phyloP scores from a whole-genome alignment of 2,113 vertebrate genomes.

The Petrocephalus zakoni region DNA sequence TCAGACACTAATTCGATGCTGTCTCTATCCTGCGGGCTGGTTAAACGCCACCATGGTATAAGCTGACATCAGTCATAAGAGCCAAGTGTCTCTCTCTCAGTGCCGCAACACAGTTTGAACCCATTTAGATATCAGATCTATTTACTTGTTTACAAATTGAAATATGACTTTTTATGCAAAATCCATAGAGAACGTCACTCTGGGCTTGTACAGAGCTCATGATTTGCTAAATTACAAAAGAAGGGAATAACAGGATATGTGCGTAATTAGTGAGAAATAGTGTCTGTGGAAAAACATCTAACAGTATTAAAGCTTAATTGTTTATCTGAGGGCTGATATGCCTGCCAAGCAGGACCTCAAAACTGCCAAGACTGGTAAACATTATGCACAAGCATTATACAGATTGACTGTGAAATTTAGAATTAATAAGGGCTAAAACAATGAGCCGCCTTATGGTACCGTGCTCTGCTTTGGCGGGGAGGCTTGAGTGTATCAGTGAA shows the following conservation, averaged over 20 bases:
- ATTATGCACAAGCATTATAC: slow-evolving; percentile 3
- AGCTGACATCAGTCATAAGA: background rate
- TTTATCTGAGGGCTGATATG: slow-evolving; percentile 11
- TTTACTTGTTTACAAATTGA: background rate
- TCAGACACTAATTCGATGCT: background rate
- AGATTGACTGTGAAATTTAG: background rate
- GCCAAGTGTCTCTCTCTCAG: background rate
- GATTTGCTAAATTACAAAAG: slow-evolving; percentile 5
- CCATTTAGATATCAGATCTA: background rate
- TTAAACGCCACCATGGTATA: background rate
- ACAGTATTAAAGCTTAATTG: slow-evolving; percentile 13
- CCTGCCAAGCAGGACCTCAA: background rate
- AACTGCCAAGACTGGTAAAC: slow-evolving; percentile 7
- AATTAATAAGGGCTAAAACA: background rate
- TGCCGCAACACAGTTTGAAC: background rate
- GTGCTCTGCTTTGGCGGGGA: background rate
- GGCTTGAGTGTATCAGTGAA: background rate
- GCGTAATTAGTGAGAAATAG: background rate
- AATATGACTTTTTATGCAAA: background rate
- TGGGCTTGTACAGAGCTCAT: background rate
- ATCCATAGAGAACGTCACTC: background rate
- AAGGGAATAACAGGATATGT: background rate
- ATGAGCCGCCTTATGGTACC: background rate
- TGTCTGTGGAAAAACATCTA: background rate
- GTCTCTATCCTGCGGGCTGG: background rate